phyloP scores from a whole-genome alignment of 2,113 vertebrate genomes.

The Varanus komodoensis region DNA sequence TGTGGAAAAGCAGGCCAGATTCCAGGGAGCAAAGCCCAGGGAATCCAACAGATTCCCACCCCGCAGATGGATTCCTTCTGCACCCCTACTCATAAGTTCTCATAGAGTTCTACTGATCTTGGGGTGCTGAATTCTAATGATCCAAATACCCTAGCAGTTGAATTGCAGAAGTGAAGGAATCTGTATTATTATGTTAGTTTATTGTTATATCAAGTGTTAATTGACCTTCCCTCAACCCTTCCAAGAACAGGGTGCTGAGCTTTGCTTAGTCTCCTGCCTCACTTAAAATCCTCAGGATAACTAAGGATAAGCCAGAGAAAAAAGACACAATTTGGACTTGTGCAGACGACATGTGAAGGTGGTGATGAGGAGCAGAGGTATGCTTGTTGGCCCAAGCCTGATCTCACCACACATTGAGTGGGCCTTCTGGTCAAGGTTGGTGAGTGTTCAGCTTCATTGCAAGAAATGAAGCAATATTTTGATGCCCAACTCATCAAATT shows the following conservation, averaged over 20 bases:
- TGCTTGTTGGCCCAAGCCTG: neutral
- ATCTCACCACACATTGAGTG: neutral
- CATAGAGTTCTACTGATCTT: neutral
- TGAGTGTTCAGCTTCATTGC: neutral
- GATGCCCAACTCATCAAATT: neutral
- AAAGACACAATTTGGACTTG: neutral
- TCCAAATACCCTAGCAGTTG: neutral
- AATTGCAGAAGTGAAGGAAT: neutral
- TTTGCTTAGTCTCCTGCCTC: neutral
- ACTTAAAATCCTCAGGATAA: neutral
- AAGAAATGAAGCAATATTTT: conserved; percentile 20
- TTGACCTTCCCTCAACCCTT: neutral
- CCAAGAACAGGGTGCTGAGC: neutral
- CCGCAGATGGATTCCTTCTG: too few species aligned
- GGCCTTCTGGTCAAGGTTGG: neutral
- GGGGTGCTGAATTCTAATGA: neutral
- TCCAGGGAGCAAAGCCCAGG: too few species aligned
- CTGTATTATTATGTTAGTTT: too few species aligned
- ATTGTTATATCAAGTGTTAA: too few species aligned
- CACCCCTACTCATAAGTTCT: too few species aligned
- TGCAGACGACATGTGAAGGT: neutral
- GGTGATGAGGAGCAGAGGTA: neutral
- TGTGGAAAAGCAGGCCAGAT: too few species aligned
- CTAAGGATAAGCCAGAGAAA: neutral
- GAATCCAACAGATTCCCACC: too few species aligned